phyloP scores from a whole-genome alignment of 2,113 vertebrate species.

The Leiothrix lutea region DNA sequence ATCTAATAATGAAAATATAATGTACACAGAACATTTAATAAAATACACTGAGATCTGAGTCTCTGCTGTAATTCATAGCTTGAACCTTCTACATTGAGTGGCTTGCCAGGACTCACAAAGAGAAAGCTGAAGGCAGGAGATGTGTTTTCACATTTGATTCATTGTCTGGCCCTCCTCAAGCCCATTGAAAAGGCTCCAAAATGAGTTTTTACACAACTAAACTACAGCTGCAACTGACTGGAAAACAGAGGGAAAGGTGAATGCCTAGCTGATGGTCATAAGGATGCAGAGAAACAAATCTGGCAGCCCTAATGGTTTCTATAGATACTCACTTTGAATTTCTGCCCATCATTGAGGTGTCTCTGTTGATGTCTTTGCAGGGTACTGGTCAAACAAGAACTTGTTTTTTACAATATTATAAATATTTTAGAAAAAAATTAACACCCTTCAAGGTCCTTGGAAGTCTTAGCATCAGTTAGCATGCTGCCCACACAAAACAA shows the following conservation, averaged over 20 bases:
- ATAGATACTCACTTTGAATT: not conserved
- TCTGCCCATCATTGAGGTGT: not conserved
- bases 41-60: not conserved
- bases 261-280: not conserved
- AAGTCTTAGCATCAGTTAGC: not conserved
- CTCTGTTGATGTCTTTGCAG: not conserved
- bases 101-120: not conserved
- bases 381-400: not conserved
- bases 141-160: not conserved
- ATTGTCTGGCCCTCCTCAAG: not conserved
- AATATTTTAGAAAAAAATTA: not conserved
- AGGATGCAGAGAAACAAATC: not conserved
- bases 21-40: not conserved
- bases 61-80: not conserved
- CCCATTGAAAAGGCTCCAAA: not conserved
- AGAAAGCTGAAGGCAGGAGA: not conserved
- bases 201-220: not conserved
- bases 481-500: not conserved
- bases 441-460: not conserved
- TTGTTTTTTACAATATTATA: not conserved
- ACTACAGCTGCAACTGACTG: not conserved
- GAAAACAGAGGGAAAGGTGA: not conserved
- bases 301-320: not conserved
- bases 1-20: not conserved
- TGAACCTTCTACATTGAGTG: not conserved